These are phyloP conservation scores for Microplitis mediator DNA, from an alignment of 1,140 invertebrate genomes.

Conservation along the genomic window DNA sequence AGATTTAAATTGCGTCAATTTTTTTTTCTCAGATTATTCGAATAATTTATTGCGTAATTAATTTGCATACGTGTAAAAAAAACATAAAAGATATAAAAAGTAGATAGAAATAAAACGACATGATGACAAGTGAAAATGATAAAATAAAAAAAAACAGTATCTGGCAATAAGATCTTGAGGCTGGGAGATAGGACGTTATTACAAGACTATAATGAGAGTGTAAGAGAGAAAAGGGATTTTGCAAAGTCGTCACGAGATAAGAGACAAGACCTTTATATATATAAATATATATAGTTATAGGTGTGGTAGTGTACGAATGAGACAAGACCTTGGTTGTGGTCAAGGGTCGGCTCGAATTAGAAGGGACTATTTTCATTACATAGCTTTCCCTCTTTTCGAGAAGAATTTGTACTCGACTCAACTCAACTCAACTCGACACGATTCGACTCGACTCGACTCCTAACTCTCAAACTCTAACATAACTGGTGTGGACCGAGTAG, in stretches of 20 bases:
- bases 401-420: slow-evolving; percentile 11
- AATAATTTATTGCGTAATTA: no score
- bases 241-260: slow-evolving; percentile 45
- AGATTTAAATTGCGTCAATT: no score
- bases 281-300: not conserved
- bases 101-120: not conserved
- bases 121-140: not conserved
- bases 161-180: slow-evolving; percentile 26
- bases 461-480: not conserved
- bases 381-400: slow-evolving; percentile 27
- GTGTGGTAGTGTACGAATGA: not conserved
- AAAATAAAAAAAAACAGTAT: slow-evolving; percentile 30
- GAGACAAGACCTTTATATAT: slow-evolving; percentile 4
- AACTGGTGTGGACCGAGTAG: not conserved
- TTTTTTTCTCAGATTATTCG: no score
- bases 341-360: slow-evolving; percentile 50
- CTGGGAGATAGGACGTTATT: slow-evolving; percentile 14
- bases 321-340: slow-evolving; percentile 35
- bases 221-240: slow-evolving; percentile 11
- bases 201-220: slow-evolving; percentile 24
- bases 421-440: not conserved
- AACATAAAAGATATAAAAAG: no score
- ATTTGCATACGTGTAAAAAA: no score
- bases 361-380: slow-evolving; percentile 53
- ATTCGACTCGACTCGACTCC: not conserved